phyloP scores from a whole-genome alignment of 1,140 invertebrate species.

The Apis florea region DNA sequence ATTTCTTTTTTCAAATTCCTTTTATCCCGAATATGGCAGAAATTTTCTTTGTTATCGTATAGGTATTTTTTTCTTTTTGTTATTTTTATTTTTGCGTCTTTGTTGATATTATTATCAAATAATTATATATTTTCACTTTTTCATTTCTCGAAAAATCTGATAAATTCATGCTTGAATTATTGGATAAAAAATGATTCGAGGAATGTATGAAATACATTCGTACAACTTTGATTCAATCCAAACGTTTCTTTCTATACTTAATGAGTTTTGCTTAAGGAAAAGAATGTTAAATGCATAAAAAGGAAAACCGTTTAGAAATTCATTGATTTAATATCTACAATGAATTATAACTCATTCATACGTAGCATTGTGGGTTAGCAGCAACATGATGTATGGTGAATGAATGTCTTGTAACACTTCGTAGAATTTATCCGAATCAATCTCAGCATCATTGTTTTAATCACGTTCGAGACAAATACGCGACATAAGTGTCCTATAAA shows the following conservation, averaged over 20 bases:
- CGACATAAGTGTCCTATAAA: too few species aligned
- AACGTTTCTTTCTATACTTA: not conserved
- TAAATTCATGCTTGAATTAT: not conserved
- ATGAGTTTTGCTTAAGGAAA: not conserved
- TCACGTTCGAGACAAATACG: not conserved
- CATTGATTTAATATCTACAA: slow-evolving; percentile 1
- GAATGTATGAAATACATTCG: not conserved
- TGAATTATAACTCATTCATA: slow-evolving; percentile 26
- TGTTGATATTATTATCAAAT: too few species aligned
- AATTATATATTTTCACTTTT: not conserved
- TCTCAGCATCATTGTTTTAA: not conserved
- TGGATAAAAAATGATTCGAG: not conserved
- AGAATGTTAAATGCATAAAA: not conserved
- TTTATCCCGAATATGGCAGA: too few species aligned
- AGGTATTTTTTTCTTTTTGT: too few species aligned
- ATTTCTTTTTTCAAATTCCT: too few species aligned
- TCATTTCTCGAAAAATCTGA: not conserved
- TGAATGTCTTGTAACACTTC: slow-evolving; percentile 11
- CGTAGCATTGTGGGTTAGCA: not conserved
- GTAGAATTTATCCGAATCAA: slow-evolving; percentile 14
- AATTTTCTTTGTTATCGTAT: too few species aligned
- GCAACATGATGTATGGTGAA: slow-evolving; percentile 4
- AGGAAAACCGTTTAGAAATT: slow-evolving; percentile 11
- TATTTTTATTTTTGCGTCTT: too few species aligned
- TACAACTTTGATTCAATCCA: not conserved